These are phyloP conservation scores for Drosophila limbata DNA, from an alignment of 2,888 invertebrate species.

Conservation along the genomic window DNA sequence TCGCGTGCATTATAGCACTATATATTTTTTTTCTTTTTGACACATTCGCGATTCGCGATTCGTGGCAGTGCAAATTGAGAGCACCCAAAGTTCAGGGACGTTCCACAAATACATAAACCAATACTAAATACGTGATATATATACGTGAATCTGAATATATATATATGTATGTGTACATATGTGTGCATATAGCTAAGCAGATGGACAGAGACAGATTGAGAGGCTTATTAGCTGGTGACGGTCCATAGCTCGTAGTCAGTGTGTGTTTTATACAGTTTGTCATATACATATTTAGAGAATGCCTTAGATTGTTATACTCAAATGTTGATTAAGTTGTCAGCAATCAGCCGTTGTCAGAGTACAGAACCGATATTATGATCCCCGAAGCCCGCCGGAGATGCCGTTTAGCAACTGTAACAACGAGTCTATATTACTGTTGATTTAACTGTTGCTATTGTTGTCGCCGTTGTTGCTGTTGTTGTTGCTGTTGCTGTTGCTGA, in stretches of 20 bases:
- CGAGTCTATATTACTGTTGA: conserved; percentile 26
- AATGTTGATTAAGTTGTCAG: conserved; percentile 78
- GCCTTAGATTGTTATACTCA: conserved; percentile 63
- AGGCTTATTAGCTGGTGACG: conserved; percentile 48
- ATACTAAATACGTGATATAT: not conserved
- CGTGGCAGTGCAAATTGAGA: conserved; percentile 73
- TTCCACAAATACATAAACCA: conserved; percentile 21
- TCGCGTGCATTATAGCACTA: conserved; percentile 27
- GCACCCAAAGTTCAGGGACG: conserved; percentile 73
- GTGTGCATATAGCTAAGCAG: not conserved
- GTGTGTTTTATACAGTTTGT: conserved; percentile 19
- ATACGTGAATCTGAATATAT: conserved; percentile 4
- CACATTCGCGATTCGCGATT: conserved; percentile 68
- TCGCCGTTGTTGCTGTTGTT: not conserved
- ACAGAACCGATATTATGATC: conserved; percentile 45
- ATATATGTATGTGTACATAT: conserved; percentile 9
- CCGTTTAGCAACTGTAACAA: conserved; percentile 66
- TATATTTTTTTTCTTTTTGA: conserved; percentile 60
- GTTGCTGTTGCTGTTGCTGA: conserved; percentile 20
- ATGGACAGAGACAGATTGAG: conserved; percentile 18
- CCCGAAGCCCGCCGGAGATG: conserved; percentile 54
- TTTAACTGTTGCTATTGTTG: conserved; percentile 42
- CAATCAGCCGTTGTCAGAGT: conserved; percentile 63
- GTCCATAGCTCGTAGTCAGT: conserved; percentile 5
- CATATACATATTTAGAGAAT: conserved; percentile 54